phyloP scores from a whole-genome alignment of 1,140 invertebrate species.

The Cydia strobilella region DNA sequence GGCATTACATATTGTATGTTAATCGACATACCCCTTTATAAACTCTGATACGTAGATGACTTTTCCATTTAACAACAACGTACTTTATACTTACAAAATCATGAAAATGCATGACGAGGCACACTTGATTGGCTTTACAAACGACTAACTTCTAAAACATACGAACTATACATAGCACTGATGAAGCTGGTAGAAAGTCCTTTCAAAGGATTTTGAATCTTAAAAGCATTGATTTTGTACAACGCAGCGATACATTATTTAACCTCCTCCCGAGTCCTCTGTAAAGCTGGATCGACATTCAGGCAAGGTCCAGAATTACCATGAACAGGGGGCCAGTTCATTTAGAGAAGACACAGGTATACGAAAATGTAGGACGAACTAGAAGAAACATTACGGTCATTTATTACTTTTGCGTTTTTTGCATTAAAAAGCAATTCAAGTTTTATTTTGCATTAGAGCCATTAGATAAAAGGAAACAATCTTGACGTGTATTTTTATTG shows the following conservation, averaged over 20 bases:
- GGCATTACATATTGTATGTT: no score
- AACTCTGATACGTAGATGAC: not conserved
- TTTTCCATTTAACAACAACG: not conserved
- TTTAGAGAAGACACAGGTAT: constrained; percentile 50
- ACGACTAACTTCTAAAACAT: constrained; percentile 12
- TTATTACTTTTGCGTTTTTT: not conserved
- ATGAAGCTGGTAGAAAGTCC: not conserved
- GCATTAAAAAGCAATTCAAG: not conserved
- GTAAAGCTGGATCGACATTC: constrained; percentile 56
- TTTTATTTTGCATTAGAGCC: no score
- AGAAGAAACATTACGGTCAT: constrained; percentile 29
- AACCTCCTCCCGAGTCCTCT: constrained; percentile 43
- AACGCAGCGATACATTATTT: constrained; percentile 48
- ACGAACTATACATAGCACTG: not conserved
- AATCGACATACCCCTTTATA: no score
- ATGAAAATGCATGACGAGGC: constrained; percentile 9
- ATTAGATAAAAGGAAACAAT: no score
- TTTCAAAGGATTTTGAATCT: not conserved
- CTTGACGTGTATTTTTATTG: no score
- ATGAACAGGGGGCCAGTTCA: constrained; percentile 62
- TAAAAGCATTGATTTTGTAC: constrained; percentile 39
- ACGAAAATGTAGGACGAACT: constrained; percentile 37
- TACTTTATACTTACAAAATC: not conserved
- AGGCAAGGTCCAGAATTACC: constrained; percentile 64
- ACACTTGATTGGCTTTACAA: constrained; percentile 11